Percentiles rank a stretch among this genome's conserved stretches.
phyloP scores from a whole-genome alignment of 2,888 invertebrate genomes.

The Erynnis tages region DNA sequence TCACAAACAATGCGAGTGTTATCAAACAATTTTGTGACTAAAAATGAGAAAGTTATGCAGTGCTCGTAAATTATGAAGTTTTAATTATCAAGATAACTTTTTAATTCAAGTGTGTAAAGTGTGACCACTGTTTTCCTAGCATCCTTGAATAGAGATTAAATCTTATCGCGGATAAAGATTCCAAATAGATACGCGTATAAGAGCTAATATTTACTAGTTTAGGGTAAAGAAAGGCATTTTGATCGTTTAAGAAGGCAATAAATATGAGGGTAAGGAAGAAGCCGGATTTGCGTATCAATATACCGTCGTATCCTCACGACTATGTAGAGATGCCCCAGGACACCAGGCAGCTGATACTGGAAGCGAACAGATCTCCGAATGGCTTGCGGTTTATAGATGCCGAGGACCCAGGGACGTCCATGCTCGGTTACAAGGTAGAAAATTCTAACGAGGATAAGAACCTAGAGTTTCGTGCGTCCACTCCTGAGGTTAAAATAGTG shows the following conservation, averaged over 20 bases:
- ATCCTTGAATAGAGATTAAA: constrained; percentile 23
- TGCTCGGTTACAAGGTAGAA: neutral
- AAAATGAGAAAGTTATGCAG: neutral
- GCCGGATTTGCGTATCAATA: constrained; percentile 59
- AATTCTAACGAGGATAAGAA: constrained; percentile 3
- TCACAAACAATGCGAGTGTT: neutral
- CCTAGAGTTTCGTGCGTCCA: constrained; percentile 43
- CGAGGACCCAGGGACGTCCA: neutral
- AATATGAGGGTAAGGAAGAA: constrained; percentile 61
- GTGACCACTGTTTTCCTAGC: constrained; percentile 11
- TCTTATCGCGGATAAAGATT: constrained; percentile 25
- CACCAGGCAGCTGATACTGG: constrained; percentile 47
- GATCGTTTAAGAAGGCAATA: constrained; percentile 15
- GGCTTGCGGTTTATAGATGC: constrained; percentile 49
- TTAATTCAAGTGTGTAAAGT: constrained; percentile 6
- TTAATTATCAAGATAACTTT: neutral
- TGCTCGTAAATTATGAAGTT: neutral
- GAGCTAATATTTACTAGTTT: constrained; percentile 25
- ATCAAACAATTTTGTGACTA: neutral
- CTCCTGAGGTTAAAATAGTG: constrained; percentile 62
- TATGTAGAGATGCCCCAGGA: constrained; percentile 70
- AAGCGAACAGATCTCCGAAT: constrained; percentile 42
- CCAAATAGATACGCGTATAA: constrained; percentile 11
- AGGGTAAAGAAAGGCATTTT: constrained; percentile 8
- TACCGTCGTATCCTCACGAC: constrained; percentile 63